Evolutionary conservation across 1,140 invertebrate genomes (phyloP).

Genomic region (Archivesica marissinica): DNA sequence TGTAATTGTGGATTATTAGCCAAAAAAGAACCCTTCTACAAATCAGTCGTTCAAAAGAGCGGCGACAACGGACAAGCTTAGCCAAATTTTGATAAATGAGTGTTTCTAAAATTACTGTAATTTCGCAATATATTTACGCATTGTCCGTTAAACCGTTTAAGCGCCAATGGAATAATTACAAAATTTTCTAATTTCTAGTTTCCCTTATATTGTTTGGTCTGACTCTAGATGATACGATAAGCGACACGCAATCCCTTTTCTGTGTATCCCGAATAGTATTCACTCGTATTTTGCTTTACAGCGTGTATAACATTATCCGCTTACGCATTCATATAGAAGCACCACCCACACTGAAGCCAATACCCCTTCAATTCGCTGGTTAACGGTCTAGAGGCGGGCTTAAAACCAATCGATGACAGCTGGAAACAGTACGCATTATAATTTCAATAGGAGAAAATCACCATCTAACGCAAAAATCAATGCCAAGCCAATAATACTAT

Average conservation of each 20-base stretch:
- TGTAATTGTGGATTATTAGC: conserved; percentile 42
- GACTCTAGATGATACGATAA: conserved; percentile 15
- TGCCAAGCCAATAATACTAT: conserved; percentile 18
- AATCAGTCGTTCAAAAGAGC: neutral
- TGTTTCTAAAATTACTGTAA: conserved; percentile 52
- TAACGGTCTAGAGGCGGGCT: neutral
- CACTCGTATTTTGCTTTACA: neutral
- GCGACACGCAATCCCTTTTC: conserved; percentile 18
- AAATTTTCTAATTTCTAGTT: conserved; percentile 54
- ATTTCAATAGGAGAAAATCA: conserved; percentile 18
- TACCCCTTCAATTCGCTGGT: neutral
- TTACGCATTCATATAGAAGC: neutral
- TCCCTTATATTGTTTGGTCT: conserved; percentile 41
- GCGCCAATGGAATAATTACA: conserved; percentile 47
- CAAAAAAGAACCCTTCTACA: conserved; percentile 9
- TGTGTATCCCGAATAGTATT: neutral
- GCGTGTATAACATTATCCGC: neutral
- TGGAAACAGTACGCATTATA: conserved; percentile 6
- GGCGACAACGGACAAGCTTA: conserved; percentile 16
- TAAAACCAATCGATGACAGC: conserved; percentile 41
- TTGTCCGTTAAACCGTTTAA: conserved; percentile 56
- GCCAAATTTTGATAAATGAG: conserved; percentile 19
- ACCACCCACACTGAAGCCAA: conserved; percentile 18
- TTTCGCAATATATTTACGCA: conserved; percentile 53
- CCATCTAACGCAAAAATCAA: conserved; percentile 44